Evolutionary conservation across 2,113 vertebrate species (phyloP).

Genomic region (Myiozetetes cayanensis): DNA sequence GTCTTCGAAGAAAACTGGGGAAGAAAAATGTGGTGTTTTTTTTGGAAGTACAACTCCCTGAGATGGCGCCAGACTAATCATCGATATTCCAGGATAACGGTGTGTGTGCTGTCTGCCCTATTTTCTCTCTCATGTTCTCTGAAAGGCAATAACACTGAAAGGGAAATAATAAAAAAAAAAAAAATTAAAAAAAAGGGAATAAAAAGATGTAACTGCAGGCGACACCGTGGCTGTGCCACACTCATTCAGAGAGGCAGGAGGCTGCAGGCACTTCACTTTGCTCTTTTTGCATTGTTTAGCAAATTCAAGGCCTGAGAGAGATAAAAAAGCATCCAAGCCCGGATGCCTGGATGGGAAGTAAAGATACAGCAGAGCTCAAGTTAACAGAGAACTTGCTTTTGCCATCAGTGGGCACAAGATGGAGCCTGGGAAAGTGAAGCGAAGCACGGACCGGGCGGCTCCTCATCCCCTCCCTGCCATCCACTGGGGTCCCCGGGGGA

Average conservation of each 20-base stretch:
- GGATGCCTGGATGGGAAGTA: rapidly evolving
- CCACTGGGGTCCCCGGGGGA: neutral
- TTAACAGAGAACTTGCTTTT: neutral
- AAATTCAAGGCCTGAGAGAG: neutral
- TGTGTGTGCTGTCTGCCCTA: neutral
- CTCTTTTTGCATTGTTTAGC: neutral
- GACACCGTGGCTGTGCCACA: rapidly evolving
- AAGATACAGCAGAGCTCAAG: neutral
- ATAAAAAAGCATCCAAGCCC: rapidly evolving
- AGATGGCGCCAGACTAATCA: neutral
- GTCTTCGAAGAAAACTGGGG: neutral
- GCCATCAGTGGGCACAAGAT: neutral
- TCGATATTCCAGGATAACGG: neutral
- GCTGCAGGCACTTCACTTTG: neutral
- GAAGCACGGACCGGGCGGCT: rapidly evolving
- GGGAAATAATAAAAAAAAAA: neutral
- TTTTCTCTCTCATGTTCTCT: neutral
- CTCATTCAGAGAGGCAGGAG: neutral
- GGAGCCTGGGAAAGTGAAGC: neutral
- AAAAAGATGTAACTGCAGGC: neutral
- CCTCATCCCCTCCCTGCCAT: neutral
- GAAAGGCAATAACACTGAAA: neutral
- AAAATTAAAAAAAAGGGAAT: too few species aligned
- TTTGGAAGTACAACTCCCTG: neutral
- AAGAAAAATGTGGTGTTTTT: neutral